A percentile compares a stretch with the other conserved stretches of the same genome.
Evolutionary conservation across 2,113 vertebrate genomes (phyloP).

Genomic region (Chaetops frenatus): DNA sequence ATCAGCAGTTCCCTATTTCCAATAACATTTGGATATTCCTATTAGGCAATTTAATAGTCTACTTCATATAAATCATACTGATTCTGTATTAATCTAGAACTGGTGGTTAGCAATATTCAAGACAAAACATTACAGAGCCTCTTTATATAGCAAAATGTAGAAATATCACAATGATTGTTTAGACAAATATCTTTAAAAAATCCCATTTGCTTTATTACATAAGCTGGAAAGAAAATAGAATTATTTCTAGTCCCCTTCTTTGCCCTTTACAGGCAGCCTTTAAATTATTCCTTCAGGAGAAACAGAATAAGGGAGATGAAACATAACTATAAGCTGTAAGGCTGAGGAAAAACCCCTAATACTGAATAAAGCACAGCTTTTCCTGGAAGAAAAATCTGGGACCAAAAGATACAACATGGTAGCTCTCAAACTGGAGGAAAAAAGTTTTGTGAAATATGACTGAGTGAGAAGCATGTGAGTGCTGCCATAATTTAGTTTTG

Average conservation of each 20-base stretch:
- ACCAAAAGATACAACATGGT: neutral
- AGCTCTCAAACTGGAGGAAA: neutral
- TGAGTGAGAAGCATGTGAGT: neutral
- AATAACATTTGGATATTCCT: neutral
- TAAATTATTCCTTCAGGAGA: neutral
- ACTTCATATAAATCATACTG: neutral
- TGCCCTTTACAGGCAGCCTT: neutral
- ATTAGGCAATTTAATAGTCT: neutral
- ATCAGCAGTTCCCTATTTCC: neutral
- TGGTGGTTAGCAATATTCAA: neutral
- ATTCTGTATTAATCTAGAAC: neutral
- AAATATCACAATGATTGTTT: neutral
- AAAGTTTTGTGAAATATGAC: neutral
- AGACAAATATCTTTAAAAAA: neutral
- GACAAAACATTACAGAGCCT: neutral
- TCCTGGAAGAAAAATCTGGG: neutral
- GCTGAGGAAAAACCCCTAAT: neutral
- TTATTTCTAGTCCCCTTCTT: neutral
- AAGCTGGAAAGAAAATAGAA: neutral
- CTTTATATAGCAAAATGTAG: neutral
- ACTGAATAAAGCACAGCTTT: neutral
- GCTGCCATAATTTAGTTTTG: neutral
- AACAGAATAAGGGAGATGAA: neutral
- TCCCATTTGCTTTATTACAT: neutral
- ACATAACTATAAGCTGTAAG: neutral